A percentile compares a stretch with the other conserved stretches of the same genome.
Evolutionary conservation across 1,140 invertebrate species (phyloP).

Genomic region (Drosophila tropicalis): DNA sequence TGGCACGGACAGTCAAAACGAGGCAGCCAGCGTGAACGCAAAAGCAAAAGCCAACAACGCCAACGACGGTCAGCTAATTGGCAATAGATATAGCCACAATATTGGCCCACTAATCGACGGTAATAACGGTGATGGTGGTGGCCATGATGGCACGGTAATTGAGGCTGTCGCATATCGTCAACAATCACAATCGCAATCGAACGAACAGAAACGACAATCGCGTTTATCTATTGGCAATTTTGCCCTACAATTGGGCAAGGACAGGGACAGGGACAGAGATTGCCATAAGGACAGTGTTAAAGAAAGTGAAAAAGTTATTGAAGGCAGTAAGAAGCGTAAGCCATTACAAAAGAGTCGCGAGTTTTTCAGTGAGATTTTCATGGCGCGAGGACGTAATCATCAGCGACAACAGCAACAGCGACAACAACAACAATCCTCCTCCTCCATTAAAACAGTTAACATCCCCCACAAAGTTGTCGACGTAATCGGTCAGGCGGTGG

Average conservation of each 20-base stretch:
- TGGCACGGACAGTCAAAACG: slow-evolving; percentile 69
- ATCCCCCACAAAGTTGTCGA: slow-evolving; percentile 45
- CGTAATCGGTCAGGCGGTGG: slow-evolving; percentile 53
- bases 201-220: slow-evolving; percentile 63
- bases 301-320: neutral
- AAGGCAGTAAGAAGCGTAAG: slow-evolving; percentile 54
- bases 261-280: slow-evolving; percentile 9
- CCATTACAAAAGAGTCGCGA: slow-evolving; percentile 74
- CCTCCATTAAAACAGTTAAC: slow-evolving; percentile 24
- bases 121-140: neutral
- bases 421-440: slow-evolving; percentile 29
- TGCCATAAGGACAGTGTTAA: neutral
- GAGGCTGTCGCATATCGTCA: slow-evolving; percentile 29
- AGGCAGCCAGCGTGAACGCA: slow-evolving; percentile 68
- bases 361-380: slow-evolving; percentile 77
- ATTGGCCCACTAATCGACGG: slow-evolving; percentile 49
- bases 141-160: slow-evolving; percentile 26
- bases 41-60: slow-evolving; percentile 50
- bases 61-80: slow-evolving; percentile 60
- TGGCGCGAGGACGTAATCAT: slow-evolving; percentile 83
- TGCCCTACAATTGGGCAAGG: slow-evolving; percentile 27
- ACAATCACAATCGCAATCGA: slow-evolving; percentile 40
- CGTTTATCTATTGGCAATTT: slow-evolving; percentile 57
- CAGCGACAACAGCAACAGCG: slow-evolving; percentile 64
- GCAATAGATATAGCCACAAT: slow-evolving; percentile 44